Base-by-base conservation (phyloP, 1,140 invertebrate genomes). In the Bombus pyrosoma region DNA sequence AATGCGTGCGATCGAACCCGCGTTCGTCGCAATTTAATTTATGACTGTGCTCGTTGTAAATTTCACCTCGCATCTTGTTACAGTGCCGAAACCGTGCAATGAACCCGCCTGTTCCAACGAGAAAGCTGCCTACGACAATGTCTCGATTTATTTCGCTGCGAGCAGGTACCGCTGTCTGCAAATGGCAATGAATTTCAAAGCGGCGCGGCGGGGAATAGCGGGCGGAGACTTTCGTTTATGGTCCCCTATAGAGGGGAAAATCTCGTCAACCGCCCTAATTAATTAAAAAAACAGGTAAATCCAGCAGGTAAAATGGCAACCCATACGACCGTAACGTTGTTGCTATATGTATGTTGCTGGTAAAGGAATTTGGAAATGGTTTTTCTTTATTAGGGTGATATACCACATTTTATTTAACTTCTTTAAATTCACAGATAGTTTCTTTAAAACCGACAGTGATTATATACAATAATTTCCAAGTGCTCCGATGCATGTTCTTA, bases 21-120 rank as follows among this genome's bases (percentile, higher is more conserved):
- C 75, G 37, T 69, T 86, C 37, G 85, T 81, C 85, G 89, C 79
- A 87, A 85, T 59, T 80, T 90, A 91, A 91, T 92, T 92, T 92
- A 92, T 75, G 88, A 83, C 43, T 57, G 41, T 74, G 72, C 59
- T 43, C 76, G 59, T 22, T 89, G 85, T 47, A 90, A 90, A 90
- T 90, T 90, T 90, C 89, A 90, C 89, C 81, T 87, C 57, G 64
- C 25, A 34, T 64, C n/a, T 85, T 69, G 80, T 62, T 77, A 83
- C 77, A 72, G 76, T 88, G 69, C 86, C 89, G 79, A 89, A 90
- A 90, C 74, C 72, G 89, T 78, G 69, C 89, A 80, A 37, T 79
- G 89, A 90, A 89, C 81, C 79, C 64, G 75, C 53, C 39, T 47
- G 76, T 43, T 69, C 37, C 59, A n/a, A 79, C 85, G 87, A 85